Base-by-base conservation (phyloP, 1,140 invertebrate genomes). In the Mycetomoellerius zeteki region DNA sequence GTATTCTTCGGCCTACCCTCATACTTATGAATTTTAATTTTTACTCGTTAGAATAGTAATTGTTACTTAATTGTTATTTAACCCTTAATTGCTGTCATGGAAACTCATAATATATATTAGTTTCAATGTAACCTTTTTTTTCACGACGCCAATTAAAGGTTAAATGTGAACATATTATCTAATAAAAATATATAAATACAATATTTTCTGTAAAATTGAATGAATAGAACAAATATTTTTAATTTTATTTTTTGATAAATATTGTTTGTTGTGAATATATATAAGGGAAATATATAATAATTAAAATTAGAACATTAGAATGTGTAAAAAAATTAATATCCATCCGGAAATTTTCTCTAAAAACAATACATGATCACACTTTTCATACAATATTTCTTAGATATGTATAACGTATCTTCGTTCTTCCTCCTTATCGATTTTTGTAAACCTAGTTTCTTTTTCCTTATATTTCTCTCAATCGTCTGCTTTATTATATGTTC, bases 251-350 rank as follows among this genome's bases (percentile, higher is more conserved):
- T 19, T 50, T 27, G 21, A 24, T 7, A 19, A 71, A 27, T 27
- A 27, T 10, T 27, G 8, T 16, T 71, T 2, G 33, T 37, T 33
- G 30, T n/a, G 4, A 12, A 2, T 43, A 27, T 19, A 33, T 64
- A 33, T 33, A n/a, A n/a, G n/a, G n/a, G n/a, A n/a, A n/a, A n/a
- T n/a, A n/a, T n/a, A n/a, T 43, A 73, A 52, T 56, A 8, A 54
- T 67, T 67, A 16, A 24, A n/a, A 64, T 47, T 65, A 65, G 2
- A 64, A 77, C 27, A 64, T 47, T 65, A 47, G 12, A 78, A 65
- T 10, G 16, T 6, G 3, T 2, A 33, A 7, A 52, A 4, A 43
- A 43, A 2, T n/a, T 14, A 47, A n/a, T 47, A 2, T n/a, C 30
- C 21, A 7, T 27, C 54, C 24, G 19, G 30, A 54, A 69, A 69